Base-by-base conservation (phyloP, 2,888 invertebrate genomes). In the Drosophila gaucha region DNA sequence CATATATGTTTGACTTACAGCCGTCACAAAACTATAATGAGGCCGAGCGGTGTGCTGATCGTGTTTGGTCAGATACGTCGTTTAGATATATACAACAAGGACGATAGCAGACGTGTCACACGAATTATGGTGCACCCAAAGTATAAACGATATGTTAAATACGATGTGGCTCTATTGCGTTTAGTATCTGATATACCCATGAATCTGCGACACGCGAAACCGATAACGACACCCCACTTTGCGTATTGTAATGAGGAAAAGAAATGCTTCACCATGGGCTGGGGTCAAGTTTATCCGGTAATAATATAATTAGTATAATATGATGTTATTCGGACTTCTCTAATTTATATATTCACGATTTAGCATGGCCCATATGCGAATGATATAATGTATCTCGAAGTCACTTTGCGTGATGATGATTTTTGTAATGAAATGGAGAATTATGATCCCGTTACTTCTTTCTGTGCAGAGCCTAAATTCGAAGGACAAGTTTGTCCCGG, bases 271-370 rank as follows among this genome's bases (percentile, higher is more conserved):
- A 83, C 86, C 10, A 33, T 82, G 22, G 86, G 82, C 16, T 82
- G 82, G 82, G 82, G 82, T 3, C 82, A 82, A 58, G 8, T 85
- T 0, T 82, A 85, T 54, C 62, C 41, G 67, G 80, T 80, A 70
- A 10, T 10, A 36, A 1, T 18, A 12, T 2, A 9, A 8, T 10
- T 28, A 18, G 2, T 6, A 20, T 14, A 1, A 12, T 9, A 0
- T n/a, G 24, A 1, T n/a, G 3, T 41, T 59, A 39, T 39, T 56
- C 30, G 22, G 1, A 6, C 3, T 4, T 44, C 2, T 9, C 10
- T 10, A 5, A 26, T 24, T 9, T 41, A 22, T 3, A 3, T n/a
- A 8, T 39, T 9, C 1, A 6, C 3, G 18, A 24, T 16, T 14
- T 22, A 80, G 80, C 82, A 82, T 28, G 82, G 82, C 4, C 82